These are phyloP conservation scores for Colletes latitarsis DNA, from an alignment of 1,140 invertebrate species.

Conservation along the genomic window DNA sequence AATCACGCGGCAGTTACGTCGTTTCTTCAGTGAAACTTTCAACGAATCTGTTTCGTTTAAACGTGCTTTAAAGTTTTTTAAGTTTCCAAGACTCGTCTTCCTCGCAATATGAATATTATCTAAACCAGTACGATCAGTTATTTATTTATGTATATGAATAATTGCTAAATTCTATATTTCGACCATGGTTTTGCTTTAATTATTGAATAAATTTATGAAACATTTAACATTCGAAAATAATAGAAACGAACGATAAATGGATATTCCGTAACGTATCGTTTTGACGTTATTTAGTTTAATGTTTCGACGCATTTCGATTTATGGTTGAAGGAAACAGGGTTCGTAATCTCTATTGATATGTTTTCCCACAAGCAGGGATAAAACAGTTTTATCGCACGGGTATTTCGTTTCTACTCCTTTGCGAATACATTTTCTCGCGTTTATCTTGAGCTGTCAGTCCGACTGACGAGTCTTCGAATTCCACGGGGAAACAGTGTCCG, in stretches of 20 bases:
- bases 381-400: background rate
- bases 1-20: background rate
- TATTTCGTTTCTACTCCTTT: background rate
- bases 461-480: conserved; percentile 1
- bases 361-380: background rate
- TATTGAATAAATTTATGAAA: no score
- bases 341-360: background rate
- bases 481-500: background rate
- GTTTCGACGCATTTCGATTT: background rate
- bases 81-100: no score
- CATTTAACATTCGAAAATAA: no score
- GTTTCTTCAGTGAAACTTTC: background rate
- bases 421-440: background rate
- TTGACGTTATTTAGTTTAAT: background rate
- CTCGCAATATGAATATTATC: no score
- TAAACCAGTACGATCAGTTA: background rate
- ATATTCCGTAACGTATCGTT: background rate
- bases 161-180: no score
- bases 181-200: no score
- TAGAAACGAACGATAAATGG: no score
- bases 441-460: background rate
- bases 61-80: background rate
- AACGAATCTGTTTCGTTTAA: background rate
- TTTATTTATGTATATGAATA: no score
- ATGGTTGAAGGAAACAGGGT: background rate